A percentile compares a stretch with the other conserved stretches of the same genome.
phyloP scores from a whole-genome alignment of 2,797 vertebrate genomes.

The Pterois miles region DNA sequence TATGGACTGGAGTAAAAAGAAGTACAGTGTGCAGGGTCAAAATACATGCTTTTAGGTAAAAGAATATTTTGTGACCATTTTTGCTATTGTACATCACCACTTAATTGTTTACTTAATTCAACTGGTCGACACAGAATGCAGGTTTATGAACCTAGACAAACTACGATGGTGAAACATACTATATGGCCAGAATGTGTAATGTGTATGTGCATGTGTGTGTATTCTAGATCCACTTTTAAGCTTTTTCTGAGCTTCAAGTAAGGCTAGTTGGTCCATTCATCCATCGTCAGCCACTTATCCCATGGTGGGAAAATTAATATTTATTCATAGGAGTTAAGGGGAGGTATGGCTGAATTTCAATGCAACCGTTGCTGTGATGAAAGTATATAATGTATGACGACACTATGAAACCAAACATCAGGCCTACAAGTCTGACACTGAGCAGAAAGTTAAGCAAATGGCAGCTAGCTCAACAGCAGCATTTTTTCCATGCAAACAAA shows the following conservation, averaged over 20 bases:
- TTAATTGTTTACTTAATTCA: too few relatives aligned
- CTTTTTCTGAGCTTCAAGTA: neutral
- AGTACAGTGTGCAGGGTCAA: neutral
- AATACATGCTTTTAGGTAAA: neutral
- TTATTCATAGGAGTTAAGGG: neutral
- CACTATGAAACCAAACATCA: neutral
- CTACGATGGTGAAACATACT: neutral
- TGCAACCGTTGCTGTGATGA: neutral
- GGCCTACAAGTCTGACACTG: too few relatives aligned
- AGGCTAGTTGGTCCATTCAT: too few relatives aligned
- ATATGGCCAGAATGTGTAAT: neutral
- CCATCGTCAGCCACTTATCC: too few relatives aligned
- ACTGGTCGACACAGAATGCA: neutral
- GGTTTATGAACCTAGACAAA: neutral
- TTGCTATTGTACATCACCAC: neutral
- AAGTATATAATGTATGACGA: neutral
- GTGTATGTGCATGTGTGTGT: too few relatives aligned
- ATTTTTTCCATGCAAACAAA: neutral
- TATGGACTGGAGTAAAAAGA: neutral
- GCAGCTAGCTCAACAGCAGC: neutral
- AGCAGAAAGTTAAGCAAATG: neutral
- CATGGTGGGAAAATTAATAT: neutral
- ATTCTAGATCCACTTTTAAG: neutral
- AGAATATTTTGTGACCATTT: neutral
- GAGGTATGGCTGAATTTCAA: slow-evolving; percentile 4